Conservation (phyloP, 2,888 invertebrate species). For the Pemphredon lugubris region DNA sequence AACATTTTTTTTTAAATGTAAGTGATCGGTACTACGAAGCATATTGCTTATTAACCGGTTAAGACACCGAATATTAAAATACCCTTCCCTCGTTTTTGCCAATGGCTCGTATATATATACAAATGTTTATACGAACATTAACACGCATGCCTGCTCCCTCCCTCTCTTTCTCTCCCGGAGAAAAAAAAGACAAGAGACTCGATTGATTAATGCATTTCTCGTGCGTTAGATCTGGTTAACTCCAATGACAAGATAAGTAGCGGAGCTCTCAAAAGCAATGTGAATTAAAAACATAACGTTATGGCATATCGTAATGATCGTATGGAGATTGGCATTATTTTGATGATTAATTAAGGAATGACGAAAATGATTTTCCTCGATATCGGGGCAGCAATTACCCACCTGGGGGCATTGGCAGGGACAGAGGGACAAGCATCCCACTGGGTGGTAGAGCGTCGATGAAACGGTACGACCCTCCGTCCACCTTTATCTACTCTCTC, state of each 20-base stretch:
- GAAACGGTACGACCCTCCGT: conserved; percentile 84
- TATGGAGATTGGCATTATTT: conserved; percentile 53
- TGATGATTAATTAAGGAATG: conserved; percentile 53
- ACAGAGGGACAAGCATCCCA: conserved; percentile 78
- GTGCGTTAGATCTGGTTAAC: conserved; percentile 56
- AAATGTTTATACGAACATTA: conserved; percentile 12
- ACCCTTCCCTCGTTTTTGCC: background rate
- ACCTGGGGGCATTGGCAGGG: conserved; percentile 81
- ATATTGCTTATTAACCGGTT: conserved; percentile 2
- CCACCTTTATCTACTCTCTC: conserved; percentile 81
- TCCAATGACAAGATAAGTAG: conserved; percentile 41
- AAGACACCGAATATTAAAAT: background rate
- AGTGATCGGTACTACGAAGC: background rate
- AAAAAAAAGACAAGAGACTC: conserved; percentile 29
- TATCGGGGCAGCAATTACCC: conserved; percentile 80
- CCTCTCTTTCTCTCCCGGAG: too few species aligned
- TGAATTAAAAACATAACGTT: conserved; percentile 72
- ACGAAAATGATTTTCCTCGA: conserved; percentile 44
- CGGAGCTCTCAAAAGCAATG: conserved; percentile 83
- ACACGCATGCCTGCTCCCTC: conserved; percentile 12
- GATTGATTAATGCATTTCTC: conserved; percentile 52
- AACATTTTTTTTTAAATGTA: conserved; percentile 3
- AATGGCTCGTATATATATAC: background rate
- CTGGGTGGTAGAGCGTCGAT: conserved; percentile 83
- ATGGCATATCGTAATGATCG: conserved; percentile 51